Percentiles rank a stretch among this genome's conserved stretches.
These are phyloP conservation scores for Camponotus fellah DNA, from an alignment of 2,888 invertebrate species.

Conservation along the genomic window DNA sequence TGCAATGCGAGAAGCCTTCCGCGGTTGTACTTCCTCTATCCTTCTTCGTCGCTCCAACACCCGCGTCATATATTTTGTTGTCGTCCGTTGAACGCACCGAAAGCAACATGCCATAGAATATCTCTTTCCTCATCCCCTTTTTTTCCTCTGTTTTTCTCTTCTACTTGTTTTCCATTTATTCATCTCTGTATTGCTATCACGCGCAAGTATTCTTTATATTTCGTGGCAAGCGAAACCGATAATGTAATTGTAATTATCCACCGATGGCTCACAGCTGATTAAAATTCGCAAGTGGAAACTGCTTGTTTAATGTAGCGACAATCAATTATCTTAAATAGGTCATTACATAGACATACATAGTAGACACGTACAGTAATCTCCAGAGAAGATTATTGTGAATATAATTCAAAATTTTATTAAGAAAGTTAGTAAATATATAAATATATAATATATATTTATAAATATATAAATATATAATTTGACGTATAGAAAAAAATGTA, in stretches of 20 bases:
- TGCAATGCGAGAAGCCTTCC: conserved; percentile 13
- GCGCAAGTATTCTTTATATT: conserved; percentile 22
- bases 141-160: conserved; percentile 30
- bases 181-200: conserved; percentile 19
- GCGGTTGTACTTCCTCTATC: conserved; percentile 32
- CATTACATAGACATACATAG: not conserved
- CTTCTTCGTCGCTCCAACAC: conserved; percentile 51
- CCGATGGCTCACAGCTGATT: conserved; percentile 68
- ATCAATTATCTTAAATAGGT: conserved; percentile 15
- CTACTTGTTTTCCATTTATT: conserved; percentile 29
- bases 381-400: not conserved
- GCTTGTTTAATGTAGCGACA: not conserved
- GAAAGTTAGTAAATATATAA: not conserved
- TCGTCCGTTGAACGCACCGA: conserved; percentile 63
- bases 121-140: not conserved
- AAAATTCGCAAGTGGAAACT: conserved; percentile 64
- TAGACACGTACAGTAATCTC: not conserved
- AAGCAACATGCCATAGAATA: conserved; percentile 36
- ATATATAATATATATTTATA: too few species aligned
- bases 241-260: conserved; percentile 37
- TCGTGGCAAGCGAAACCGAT: conserved; percentile 49
- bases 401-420: not conserved
- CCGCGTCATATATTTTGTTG: conserved; percentile 65
- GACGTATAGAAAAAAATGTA: not conserved
- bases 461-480: not conserved